A percentile compares a stretch with the other conserved stretches of the same genome.
Evolutionary conservation across 2,888 invertebrate genomes (phyloP).

Genomic region (Drosophila neotestacea): DNA sequence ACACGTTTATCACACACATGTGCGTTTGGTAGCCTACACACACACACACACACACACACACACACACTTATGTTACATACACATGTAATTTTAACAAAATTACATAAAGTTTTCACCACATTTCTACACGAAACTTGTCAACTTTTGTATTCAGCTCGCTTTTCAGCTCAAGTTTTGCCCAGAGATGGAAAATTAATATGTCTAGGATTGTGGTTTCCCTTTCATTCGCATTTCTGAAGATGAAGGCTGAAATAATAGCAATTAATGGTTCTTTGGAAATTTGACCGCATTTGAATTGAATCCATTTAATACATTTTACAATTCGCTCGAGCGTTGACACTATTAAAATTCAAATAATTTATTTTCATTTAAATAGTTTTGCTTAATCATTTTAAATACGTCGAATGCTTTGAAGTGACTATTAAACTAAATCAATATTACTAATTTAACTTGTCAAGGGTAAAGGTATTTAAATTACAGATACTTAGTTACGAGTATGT

Average conservation of each 20-base stretch:
- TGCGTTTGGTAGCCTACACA: neutral
- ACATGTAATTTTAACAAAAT: conserved; percentile 48
- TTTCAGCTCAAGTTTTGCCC: neutral
- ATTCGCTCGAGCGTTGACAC: neutral
- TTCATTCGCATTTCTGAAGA: too few species aligned
- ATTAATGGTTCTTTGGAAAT: neutral
- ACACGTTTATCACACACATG: conserved; percentile 36
- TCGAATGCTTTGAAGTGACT: neutral
- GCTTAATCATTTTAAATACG: conserved; percentile 3
- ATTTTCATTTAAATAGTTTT: conserved; percentile 4
- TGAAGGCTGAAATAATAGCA: neutral
- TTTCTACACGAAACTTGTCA: conserved; percentile 30
- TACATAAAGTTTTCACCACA: conserved; percentile 51
- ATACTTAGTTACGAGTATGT: neutral
- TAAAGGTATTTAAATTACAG: neutral
- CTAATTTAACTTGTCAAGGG: neutral
- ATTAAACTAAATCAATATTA: neutral
- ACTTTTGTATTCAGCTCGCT: conserved; percentile 27
- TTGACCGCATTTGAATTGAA: neutral
- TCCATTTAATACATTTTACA: conserved; percentile 5
- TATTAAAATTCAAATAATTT: neutral
- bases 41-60: neutral
- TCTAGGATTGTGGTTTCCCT: conserved; percentile 6
- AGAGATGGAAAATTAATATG: conserved; percentile 4
- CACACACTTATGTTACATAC: neutral